Evolutionary conservation across 2,888 invertebrate species (phyloP), one percentile per base, ranked within the genome.

Genomic region (Noctua fimbriata): DNA sequence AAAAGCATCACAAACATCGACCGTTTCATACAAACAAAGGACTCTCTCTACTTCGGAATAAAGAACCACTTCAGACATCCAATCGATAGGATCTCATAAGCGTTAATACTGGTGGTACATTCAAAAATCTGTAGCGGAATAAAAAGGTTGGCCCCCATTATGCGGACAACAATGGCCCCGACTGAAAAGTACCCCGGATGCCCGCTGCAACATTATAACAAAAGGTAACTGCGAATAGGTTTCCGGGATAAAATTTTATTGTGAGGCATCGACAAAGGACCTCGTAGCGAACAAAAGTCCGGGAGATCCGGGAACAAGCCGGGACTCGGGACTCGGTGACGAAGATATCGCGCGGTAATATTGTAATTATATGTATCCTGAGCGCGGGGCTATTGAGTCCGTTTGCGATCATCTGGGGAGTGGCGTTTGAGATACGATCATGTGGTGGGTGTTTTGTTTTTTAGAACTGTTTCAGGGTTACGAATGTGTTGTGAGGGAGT

Each of bases 171-270:
- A 96, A 96, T 93, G 90, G 94, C 90, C 89, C 89, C 88, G 91
- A 89, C 92, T 94, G 95, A 94, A 95, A 95, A 95, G 94, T 94
- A 94, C 92, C 93, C 93, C 93, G 94, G 94, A 95, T 91, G 92
- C 93, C 93, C 94, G 95, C 94, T 95, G 95, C 95, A 95, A 95
- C 95, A 95, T 96, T 95, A 95, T 96, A 96, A 96, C 96, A 96
- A 96, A 96, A 95, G 96, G 96, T 96, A 95, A 96, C 96, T 94
- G 95, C 94, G 95, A 95, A 95, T 95, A 94, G 94, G 95, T 95
- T 94, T 95, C 95, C 95, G 92, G 95, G 94, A 95, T 95, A 94
- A 95, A 95, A 96, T 95, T 96, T 96, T 96, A 96, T 95, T 96
- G 95, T 95, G 92, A 92, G 91, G 93, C 94, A 94, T 95, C 94